Evolutionary conservation across 2,797 vertebrate genomes (phyloP), one percentile per base, ranked within the genome.

Genomic region (Protonibea diacanthus): DNA sequence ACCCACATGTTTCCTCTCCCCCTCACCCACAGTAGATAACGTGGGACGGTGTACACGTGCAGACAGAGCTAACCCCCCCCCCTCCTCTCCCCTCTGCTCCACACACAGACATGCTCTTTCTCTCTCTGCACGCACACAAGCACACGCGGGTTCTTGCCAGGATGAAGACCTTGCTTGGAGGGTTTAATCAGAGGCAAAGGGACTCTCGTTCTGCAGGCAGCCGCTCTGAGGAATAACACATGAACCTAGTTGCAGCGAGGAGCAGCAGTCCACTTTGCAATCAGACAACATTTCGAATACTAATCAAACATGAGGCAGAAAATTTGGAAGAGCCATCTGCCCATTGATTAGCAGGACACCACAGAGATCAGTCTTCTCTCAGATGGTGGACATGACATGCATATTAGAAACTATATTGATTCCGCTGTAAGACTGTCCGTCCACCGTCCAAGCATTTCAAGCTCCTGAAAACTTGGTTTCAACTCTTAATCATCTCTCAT

Each of bases 101-200:
- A 67, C 58, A 63, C 74, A 82, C 60, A 77, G 23, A 66, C 64
- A 70, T 63, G 42, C n/a, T 18, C 18, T 40, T 1, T 47, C 55
- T 53, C 47, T n/a, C 71, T 29, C 53, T 7, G 15, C 40, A 15
- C 65, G 11, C 21, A 29, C 63, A 23, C 62, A 61, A 2, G 6
- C 67, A 65, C 60, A 64, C 71, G 68, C 1, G 6, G 33, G 67
- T 74, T 78, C 27, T 72, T 74, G 71, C 74, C 77, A 83, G 74
- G 75, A 88, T 76, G 51, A 85, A 87, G 84, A 77, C 85, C 66
- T 82, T 76, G 86, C 84, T 91, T 86, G 27, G 72, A 83, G 89
- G 81, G 80, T 91, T 89, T 91, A 89, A 90, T 91, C 89, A 87
- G 79, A 86, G 67, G 73, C 73, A 71, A 78, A 78, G 83, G 85